Base-by-base conservation (phyloP, 2,113 vertebrate genomes). In the Nesogale talazaci region DNA sequence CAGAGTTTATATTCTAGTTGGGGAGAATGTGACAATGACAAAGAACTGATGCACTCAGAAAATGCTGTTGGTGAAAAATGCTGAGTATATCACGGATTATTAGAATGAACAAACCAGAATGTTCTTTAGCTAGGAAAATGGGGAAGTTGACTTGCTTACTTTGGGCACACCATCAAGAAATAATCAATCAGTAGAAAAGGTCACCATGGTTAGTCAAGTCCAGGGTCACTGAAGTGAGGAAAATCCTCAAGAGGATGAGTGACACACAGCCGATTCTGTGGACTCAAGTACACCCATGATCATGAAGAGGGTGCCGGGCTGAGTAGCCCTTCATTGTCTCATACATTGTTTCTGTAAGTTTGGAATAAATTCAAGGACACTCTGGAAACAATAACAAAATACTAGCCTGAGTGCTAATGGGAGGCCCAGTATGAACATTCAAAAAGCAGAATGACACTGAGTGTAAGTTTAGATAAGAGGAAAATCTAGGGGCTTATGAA, bases 1-100 rank as follows among this genome's bases (percentile, higher is more conserved):
- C 34, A 74, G 6, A 86, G 61, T 89, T 89, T 40, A 78, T 34
- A 52, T 59, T 89, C 77, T 89, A 87, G 56, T 69, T 88, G 72
- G 63, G 36, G 78, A 86, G 90, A 63, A 46, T 34, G 2, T 65
- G 42, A 93, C 57, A 92, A 83, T 38, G 27, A 95, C 65, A 56
- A 90, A 70, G 67, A 70, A 70, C 15, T 34, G 31, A 70, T 70
- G 16, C 67, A 34, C 34, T 70, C 10, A 5, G n/a, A 70, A 31
- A 19, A 4, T 7, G 6, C n/a, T 22, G 34, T 72, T 72, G 34
- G 70, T 9, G 1, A 72, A 72, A 34, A 72, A 72, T 10, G 29
- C n/a, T 22, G 70, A 72, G 36, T 36, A 72, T 22, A 72, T 22
- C 31, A 72, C 20, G 34, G 20, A 36, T 10, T 72, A 34, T 19